phyloP scores from a whole-genome alignment of 2,888 invertebrate species.

The Slavum lentiscoides region DNA sequence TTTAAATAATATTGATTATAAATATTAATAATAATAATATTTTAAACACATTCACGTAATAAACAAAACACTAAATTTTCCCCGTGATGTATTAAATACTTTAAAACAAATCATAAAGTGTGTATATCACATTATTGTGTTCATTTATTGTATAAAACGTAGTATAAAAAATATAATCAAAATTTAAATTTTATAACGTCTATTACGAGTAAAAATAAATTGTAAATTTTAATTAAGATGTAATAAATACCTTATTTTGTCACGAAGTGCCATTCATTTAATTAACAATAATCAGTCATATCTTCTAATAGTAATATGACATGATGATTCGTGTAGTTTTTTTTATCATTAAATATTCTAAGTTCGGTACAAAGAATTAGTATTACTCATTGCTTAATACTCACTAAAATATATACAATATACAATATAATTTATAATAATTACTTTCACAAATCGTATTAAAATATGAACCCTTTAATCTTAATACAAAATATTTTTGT shows the following conservation, averaged over 20 bases:
- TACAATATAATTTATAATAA: not conserved
- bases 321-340: too few species aligned
- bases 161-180: not conserved
- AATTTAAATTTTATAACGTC: constrained; percentile 2
- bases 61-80: too few species aligned
- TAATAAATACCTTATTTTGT: not conserved
- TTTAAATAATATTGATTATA: not conserved
- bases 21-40: too few species aligned
- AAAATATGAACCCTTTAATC: not conserved
- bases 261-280: not conserved
- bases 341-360: not conserved
- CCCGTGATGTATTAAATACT: not conserved
- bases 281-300: not conserved
- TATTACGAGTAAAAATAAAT: constrained; percentile 1
- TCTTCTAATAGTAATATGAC: too few species aligned
- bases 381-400: not conserved
- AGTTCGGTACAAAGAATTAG: not conserved
- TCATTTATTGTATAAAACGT: constrained; percentile 31
- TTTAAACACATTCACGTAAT: too few species aligned
- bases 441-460: not conserved
- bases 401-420: not conserved
- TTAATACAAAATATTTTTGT: not conserved
- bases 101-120: constrained; percentile 12
- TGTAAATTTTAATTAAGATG: not conserved
- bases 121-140: constrained; percentile 24